Percentiles rank a stretch among this genome's conserved stretches.
Evolutionary conservation across 2,113 vertebrate genomes (phyloP).

Genomic region (Cyprinodon brontotheroides): DNA sequence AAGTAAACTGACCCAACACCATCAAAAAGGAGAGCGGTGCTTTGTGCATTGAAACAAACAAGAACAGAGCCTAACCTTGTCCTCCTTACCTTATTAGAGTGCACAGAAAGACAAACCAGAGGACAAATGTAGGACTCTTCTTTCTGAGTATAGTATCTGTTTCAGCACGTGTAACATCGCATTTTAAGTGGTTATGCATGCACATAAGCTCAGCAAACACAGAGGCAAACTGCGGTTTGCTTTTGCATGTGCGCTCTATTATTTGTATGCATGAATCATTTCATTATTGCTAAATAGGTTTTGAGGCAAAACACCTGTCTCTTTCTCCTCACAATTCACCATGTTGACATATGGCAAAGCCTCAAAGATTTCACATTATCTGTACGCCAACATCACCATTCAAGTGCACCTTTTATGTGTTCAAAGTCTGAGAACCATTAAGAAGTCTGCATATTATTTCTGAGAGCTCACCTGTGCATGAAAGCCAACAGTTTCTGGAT

Average conservation of each 20-base stretch:
- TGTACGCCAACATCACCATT: constrained; percentile 55
- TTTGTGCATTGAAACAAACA: constrained; percentile 1
- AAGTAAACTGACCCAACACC: not conserved
- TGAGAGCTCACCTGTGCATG: constrained; percentile 57
- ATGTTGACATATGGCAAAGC: constrained; percentile 47
- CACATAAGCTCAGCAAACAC: constrained; percentile 52
- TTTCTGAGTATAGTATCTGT: not conserved
- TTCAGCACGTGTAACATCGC: not conserved
- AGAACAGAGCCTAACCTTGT: not conserved
- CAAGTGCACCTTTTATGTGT: constrained; percentile 58
- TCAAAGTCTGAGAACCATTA: constrained; percentile 57
- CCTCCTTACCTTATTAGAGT: constrained; percentile 5
- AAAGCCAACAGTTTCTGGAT: constrained; percentile 31
- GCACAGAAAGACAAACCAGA: not conserved
- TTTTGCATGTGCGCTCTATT: constrained; percentile 37
- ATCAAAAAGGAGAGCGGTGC: not conserved
- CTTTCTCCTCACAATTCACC: constrained; percentile 47
- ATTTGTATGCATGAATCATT: constrained; percentile 30
- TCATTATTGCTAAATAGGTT: constrained; percentile 40
- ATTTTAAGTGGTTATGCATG: constrained; percentile 22
- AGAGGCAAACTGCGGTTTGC: constrained; percentile 26
- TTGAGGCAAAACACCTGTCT: constrained; percentile 63
- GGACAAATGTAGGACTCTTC: constrained; percentile 2
- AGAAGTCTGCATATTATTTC: constrained; percentile 53
- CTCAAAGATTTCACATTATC: constrained; percentile 55